These are phyloP conservation scores for Callithrix jacchus DNA, from an alignment of 2,113 vertebrate species.

Conservation along the genomic window DNA sequence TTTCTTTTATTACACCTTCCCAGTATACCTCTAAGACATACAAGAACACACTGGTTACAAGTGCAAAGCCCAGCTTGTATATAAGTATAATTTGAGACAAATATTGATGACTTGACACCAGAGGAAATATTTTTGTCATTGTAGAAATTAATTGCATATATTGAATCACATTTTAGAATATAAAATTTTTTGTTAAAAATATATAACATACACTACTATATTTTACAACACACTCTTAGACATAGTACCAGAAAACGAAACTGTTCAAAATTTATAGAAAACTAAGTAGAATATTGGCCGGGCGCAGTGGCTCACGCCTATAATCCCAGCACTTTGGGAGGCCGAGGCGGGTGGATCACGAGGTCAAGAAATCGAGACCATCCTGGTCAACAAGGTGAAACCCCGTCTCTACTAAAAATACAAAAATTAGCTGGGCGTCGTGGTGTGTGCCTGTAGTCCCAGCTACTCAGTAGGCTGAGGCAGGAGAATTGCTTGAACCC, in stretches of 20 bases:
- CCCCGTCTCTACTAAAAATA: too few species aligned
- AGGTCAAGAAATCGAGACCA: too few species aligned
- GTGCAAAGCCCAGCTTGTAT: not conserved
- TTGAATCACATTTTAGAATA: not conserved
- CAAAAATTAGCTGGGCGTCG: too few species aligned
- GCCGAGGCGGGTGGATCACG: too few species aligned
- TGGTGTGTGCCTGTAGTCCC: too few species aligned
- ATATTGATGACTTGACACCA: not conserved
- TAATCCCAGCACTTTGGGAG: too few species aligned
- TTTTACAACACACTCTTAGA: not conserved
- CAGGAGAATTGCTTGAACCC: too few species aligned
- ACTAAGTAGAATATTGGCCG: not conserved
- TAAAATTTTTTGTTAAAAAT: not conserved
- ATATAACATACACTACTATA: not conserved
- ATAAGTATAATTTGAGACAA: not conserved
- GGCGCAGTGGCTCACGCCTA: too few species aligned
- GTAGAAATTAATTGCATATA: not conserved
- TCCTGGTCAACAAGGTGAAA: too few species aligned
- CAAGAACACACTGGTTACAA: not conserved
- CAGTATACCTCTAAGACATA: not conserved
- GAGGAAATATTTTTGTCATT: not conserved
- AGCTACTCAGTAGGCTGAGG: too few species aligned
- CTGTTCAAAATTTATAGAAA: not conserved
- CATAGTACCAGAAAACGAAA: not conserved
- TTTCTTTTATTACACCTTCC: not conserved